Conservation (phyloP, 2,888 invertebrate species). For the Sthenelais limicola region DNA sequence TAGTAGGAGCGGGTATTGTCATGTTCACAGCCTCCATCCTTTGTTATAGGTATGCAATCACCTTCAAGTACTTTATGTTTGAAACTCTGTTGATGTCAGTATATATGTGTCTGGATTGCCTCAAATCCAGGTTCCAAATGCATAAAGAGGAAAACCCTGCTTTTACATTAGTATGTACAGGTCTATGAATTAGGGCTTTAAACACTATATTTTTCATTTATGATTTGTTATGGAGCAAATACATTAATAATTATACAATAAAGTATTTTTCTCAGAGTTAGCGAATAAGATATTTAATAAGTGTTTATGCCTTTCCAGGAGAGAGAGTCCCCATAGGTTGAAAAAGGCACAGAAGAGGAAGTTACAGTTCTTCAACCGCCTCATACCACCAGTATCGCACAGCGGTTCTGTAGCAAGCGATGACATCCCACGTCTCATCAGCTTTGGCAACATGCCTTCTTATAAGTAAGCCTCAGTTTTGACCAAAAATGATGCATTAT, state of each 20-base stretch:
- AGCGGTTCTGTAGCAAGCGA: conserved; percentile 27
- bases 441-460: conserved; percentile 72
- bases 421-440: conserved; percentile 61
- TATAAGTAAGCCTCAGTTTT: conserved; percentile 71
- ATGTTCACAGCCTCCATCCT: conserved; percentile 71
- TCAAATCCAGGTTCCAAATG: too few relatives aligned
- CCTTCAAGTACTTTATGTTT: too few relatives aligned
- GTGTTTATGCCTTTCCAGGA: conserved; percentile 27
- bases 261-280: too few relatives aligned
- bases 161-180: too few relatives aligned
- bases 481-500: background rate
- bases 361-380: conserved; percentile 25
- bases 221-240: too few relatives aligned
- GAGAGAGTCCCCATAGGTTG: conserved; percentile 37
- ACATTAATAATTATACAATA: too few relatives aligned
- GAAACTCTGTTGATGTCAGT: too few relatives aligned
- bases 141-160: too few relatives aligned
- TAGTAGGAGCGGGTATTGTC: conserved; percentile 70
- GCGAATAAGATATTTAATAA: too few relatives aligned
- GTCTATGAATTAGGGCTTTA: too few relatives aligned
- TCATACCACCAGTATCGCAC: conserved; percentile 22
- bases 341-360: conserved; percentile 37
- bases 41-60: conserved; percentile 71
- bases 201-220: too few relatives aligned
- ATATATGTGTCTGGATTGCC: too few relatives aligned